Evolutionary conservation across 2,113 vertebrate species (phyloP).

Genomic region (Siniperca knerii): DNA sequence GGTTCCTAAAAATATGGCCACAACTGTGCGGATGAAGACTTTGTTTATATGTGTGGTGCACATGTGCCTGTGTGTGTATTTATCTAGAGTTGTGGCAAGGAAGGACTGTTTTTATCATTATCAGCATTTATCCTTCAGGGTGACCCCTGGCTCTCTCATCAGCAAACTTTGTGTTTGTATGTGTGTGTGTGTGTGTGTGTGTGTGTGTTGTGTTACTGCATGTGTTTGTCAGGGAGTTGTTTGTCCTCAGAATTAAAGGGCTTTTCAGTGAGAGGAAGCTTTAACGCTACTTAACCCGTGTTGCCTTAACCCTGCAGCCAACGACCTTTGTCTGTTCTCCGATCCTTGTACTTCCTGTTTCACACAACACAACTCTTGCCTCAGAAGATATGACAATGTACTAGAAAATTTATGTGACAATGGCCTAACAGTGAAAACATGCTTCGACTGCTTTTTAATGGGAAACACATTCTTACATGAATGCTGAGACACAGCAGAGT

Average conservation of each 20-base stretch:
- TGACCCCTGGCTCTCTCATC: constrained; percentile 67
- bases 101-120: constrained; percentile 64
- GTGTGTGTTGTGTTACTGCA: neutral
- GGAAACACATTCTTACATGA: constrained; percentile 35
- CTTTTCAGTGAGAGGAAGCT: constrained; percentile 71
- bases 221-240: constrained; percentile 52
- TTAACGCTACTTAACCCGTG: constrained; percentile 61
- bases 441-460: constrained; percentile 22
- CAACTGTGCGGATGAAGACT: constrained; percentile 4
- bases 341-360: constrained; percentile 66
- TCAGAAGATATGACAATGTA: constrained; percentile 43
- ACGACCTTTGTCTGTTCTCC: constrained; percentile 67
- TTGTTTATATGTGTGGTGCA: constrained; percentile 13
- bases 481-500: constrained; percentile 28
- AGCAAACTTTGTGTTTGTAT: constrained; percentile 45
- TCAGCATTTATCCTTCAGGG: constrained; percentile 70
- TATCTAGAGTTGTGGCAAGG: constrained; percentile 16
- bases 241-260: constrained; percentile 66
- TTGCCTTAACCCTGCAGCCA: constrained; percentile 72
- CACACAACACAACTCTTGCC: constrained; percentile 51
- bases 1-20: constrained; percentile 39
- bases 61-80: constrained; percentile 34
- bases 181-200: constrained; percentile 15
- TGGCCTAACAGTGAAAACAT: constrained; percentile 44
- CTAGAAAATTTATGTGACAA: constrained; percentile 40